Base-by-base conservation (phyloP, 2,888 invertebrate species). In the Ornithoptera alexandrae region DNA sequence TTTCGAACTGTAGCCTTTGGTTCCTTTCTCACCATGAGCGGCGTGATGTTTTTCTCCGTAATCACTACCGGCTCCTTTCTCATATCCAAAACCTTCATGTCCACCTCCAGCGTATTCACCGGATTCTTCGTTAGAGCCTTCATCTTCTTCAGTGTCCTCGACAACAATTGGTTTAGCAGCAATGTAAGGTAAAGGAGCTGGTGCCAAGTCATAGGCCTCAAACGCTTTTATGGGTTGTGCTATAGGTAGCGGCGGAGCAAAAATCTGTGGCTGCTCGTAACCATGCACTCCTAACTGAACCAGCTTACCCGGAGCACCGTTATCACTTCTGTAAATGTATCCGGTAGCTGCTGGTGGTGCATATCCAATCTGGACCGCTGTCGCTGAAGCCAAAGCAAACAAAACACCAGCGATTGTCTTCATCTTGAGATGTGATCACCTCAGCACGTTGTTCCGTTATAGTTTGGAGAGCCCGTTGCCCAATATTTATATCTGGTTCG, bases 11-110 rank as follows among this genome's bases (percentile, higher is more conserved):
- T 93, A 94, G 12, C 93, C 94, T 73, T 93, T 93, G 71, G 89
- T 89, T 36, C 93, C 94, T 69, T 94, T 94, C 71, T 93, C 93
- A 0, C 94, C 94, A 39, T 92, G 86, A 67, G 88, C 90, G 0
- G 92, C 84, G 71, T 93, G 91, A 72, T 93, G 89, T 67, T 89
- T 85, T 61, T 90, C 89, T 2, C 83, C 88, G 76, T 92, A 93
- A 65, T 93, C 85, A 56, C 89, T 90, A 15, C 93, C 94, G 6
- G 82, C 92, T 2, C 91, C 93, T 67, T 88, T 86, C 72, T 87
- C 86, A 68, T 80, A 85, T 2, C 74, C 79, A 56, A 79, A 75
- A 7, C 75, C 81, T 7, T 72, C 77, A 36, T 79, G 72, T 61
- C 78, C 81, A 15, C 77, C 84, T 57, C 78, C 74, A 15, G 68